Evolutionary conservation across 1,140 invertebrate genomes (phyloP).

Genomic region (Ladona fulva): DNA sequence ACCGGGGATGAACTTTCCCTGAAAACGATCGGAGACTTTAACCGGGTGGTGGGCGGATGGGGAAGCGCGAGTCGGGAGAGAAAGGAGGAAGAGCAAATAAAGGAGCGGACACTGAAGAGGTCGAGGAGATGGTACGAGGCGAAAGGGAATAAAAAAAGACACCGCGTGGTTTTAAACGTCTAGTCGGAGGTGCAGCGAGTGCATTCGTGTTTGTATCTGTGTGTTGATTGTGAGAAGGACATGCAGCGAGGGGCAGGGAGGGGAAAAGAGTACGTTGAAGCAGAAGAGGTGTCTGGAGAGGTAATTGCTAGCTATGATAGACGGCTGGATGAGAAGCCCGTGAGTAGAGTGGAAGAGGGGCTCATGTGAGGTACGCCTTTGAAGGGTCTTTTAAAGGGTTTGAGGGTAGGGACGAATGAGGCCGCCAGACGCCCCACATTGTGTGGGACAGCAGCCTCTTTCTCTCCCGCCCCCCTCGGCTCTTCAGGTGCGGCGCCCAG

Average conservation of each 20-base stretch:
- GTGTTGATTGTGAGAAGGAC: not conserved
- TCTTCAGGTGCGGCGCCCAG: not conserved
- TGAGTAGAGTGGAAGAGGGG: not conserved
- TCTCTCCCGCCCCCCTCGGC: not conserved
- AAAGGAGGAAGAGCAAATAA: no score
- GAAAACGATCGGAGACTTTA: not conserved
- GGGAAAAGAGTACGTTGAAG: not conserved
- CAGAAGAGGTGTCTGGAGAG: not conserved
- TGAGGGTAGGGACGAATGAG: not conserved
- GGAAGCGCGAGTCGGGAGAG: not conserved
- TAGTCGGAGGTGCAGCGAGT: not conserved
- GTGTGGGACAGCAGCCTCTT: not conserved
- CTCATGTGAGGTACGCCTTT: not conserved
- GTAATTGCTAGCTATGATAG: slow-evolving; percentile 1
- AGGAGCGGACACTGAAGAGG: no score
- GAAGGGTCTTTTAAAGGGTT: not conserved
- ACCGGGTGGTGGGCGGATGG: not conserved
- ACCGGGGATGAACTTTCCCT: not conserved
- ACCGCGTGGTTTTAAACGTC: not conserved
- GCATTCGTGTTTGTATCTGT: not conserved
- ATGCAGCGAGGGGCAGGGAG: not conserved
- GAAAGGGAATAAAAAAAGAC: not conserved
- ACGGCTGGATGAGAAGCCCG: not conserved
- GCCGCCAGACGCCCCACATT: not conserved
- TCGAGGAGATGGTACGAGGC: not conserved